Percentiles rank a stretch among this genome's conserved stretches.
phyloP scores from a whole-genome alignment of 1,140 invertebrate genomes.

The Drosophila triauraria region DNA sequence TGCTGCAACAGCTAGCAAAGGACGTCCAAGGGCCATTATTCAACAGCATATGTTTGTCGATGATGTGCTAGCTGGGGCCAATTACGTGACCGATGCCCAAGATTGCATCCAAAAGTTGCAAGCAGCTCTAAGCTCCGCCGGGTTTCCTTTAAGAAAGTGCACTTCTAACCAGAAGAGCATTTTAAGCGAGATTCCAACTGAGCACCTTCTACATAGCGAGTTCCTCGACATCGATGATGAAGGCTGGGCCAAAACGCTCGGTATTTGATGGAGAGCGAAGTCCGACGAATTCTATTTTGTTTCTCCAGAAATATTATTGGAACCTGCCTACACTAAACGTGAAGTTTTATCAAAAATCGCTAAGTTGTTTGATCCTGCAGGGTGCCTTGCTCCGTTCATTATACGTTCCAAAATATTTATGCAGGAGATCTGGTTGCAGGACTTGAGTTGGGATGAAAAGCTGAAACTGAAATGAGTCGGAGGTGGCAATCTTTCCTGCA shows the following conservation, averaged over 20 bases:
- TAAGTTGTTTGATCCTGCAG: no score
- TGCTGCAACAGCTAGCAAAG: neutral
- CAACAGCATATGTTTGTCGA: neutral
- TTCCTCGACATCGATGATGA: slow-evolving; percentile 30
- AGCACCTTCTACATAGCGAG: slow-evolving; percentile 13
- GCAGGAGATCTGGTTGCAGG: no score
- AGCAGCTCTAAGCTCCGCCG: neutral
- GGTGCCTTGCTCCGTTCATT: slow-evolving; percentile 62
- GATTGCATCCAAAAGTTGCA: neutral
- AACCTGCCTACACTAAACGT: no score
- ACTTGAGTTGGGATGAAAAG: neutral
- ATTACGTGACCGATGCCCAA: no score
- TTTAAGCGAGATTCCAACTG: slow-evolving; percentile 7
- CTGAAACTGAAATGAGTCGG: neutral
- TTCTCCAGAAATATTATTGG: no score
- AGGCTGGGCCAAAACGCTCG: slow-evolving; percentile 47
- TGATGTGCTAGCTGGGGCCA: neutral
- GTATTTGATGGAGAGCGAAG: slow-evolving; percentile 45
- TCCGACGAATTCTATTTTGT: no score
- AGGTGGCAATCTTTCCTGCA: no score
- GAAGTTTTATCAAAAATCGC: no score
- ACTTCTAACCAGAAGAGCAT: neutral
- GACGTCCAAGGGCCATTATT: neutral
- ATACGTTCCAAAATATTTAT: slow-evolving; percentile 84
- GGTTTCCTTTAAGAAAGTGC: neutral